These are phyloP conservation scores for Mormyrops boulengeri DNA, from an alignment of 2,797 vertebrate species.

Conservation along the genomic window DNA sequence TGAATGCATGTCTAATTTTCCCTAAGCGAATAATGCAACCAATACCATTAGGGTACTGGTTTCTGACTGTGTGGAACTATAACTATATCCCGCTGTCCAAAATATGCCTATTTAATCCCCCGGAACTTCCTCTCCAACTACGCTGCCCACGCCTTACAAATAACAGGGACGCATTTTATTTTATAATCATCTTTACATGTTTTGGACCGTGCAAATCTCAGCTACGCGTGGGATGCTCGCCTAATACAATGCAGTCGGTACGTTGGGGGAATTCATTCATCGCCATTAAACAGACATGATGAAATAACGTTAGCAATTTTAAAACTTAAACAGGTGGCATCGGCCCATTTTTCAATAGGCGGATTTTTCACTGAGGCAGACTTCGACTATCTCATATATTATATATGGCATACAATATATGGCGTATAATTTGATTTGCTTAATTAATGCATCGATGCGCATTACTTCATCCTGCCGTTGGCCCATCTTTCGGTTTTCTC, in stretches of 20 bases:
- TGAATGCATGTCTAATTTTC: neutral
- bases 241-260: neutral
- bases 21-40: neutral
- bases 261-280: neutral
- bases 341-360: neutral
- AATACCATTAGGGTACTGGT: neutral
- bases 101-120: neutral
- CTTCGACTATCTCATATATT: neutral
- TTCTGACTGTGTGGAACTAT: neutral
- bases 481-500: neutral
- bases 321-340: neutral
- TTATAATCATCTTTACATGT: neutral
- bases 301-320: neutral
- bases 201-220: neutral
- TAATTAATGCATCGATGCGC: neutral
- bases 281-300: neutral
- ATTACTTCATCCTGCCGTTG: neutral
- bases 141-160: neutral
- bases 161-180: neutral
- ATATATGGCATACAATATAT: neutral
- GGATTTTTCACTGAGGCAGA: neutral
- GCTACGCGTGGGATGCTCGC: neutral
- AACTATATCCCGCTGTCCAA: neutral
- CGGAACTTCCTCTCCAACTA: neutral
- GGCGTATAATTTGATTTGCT: neutral